These are phyloP conservation scores for Leptopilina boulardi DNA, from an alignment of 1,140 invertebrate species.

Conservation along the genomic window DNA sequence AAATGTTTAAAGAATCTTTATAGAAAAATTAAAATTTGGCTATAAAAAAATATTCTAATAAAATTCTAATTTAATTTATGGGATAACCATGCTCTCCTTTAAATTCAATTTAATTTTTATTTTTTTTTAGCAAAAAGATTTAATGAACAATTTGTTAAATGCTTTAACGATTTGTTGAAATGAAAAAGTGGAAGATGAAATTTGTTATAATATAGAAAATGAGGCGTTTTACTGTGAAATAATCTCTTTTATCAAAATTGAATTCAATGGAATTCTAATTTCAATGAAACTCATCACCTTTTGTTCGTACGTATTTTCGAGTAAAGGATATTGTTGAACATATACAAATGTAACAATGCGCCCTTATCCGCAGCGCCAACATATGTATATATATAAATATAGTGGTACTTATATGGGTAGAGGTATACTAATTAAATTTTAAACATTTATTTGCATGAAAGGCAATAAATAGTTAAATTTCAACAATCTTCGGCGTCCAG, in stretches of 20 bases:
- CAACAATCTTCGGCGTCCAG: not conserved
- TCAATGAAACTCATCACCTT: not conserved
- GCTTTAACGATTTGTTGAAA: no score
- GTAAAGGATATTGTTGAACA: not conserved
- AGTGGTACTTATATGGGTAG: not conserved
- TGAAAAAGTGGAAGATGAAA: not conserved
- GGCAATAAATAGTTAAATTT: not conserved
- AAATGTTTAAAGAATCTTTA: no score
- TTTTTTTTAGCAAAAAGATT: no score
- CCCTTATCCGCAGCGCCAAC: not conserved
- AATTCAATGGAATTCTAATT: not conserved
- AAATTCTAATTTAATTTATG: no score
- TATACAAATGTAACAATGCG: conserved; percentile 1
- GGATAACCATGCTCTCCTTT: no score
- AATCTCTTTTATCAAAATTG: not conserved
- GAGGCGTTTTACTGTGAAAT: not conserved
- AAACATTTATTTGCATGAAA: not conserved
- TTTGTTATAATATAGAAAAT: not conserved
- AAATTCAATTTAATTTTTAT: no score
- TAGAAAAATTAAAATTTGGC: no score
- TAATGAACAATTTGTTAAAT: no score
- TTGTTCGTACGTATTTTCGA: not conserved
- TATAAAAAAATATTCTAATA: no score
- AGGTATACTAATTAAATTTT: conserved; percentile 17
- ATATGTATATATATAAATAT: no score